Conservation (phyloP, 2,888 invertebrate genomes). For the Netelia fuscicornis region DNA sequence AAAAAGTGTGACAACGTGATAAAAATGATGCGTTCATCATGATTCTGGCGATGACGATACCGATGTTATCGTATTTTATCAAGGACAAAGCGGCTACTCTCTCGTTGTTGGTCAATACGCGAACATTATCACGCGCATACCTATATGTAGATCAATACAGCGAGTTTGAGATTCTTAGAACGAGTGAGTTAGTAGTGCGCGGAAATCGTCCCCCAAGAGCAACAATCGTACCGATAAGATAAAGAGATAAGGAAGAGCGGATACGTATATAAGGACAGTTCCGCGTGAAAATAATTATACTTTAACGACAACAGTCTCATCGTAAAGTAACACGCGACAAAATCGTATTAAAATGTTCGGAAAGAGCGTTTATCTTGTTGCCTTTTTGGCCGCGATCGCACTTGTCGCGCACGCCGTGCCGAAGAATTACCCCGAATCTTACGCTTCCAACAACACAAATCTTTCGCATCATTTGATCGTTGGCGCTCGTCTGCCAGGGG, state of each 20-base stretch:
- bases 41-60: no score
- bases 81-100: no score
- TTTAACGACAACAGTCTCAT: neutral
- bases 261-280: slow-evolving; percentile 7
- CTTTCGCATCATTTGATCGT: slow-evolving; percentile 75
- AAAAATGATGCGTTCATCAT: no score
- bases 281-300: neutral
- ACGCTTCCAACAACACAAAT: slow-evolving; percentile 53
- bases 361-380: slow-evolving; percentile 59
- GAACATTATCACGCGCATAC: no score
- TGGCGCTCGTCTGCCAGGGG: slow-evolving; percentile 74
- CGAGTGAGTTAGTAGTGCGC: neutral
- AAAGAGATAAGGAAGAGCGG: neutral
- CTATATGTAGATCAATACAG: no score
- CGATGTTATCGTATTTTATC: no score
- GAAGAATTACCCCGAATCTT: neutral
- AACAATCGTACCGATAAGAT: neutral
- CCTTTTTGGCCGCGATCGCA: slow-evolving; percentile 38
- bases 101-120: no score
- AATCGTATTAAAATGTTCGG: slow-evolving; percentile 9
- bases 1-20: no score
- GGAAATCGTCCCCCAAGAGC: neutral
- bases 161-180: neutral
- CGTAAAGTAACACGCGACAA: neutral
- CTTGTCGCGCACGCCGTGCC: slow-evolving; percentile 54